Conservation (phyloP, 2,888 invertebrate species). For the Polymixis lichenea region DNA sequence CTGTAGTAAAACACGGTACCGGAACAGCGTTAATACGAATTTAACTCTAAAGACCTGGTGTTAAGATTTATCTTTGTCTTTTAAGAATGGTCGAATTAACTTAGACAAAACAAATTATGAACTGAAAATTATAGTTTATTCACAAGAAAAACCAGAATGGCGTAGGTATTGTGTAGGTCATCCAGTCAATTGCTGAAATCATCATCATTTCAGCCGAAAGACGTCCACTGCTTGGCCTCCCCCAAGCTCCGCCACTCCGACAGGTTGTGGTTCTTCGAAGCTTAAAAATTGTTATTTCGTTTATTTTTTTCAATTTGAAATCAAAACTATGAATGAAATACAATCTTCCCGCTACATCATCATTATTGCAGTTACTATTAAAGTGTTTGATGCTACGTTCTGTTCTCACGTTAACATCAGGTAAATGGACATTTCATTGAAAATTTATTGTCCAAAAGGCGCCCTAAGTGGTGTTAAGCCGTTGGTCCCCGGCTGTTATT, state of each 20-base stretch:
- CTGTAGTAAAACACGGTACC: constrained; percentile 40
- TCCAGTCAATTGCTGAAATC: not conserved
- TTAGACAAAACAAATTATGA: not conserved
- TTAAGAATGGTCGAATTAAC: no score
- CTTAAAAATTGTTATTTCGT: not conserved
- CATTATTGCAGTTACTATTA: not conserved
- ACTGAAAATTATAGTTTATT: not conserved
- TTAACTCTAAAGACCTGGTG: constrained; percentile 28
- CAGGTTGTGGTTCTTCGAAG: no score
- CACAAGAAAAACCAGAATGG: not conserved
- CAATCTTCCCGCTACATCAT: not conserved
- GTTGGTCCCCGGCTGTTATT: not conserved
- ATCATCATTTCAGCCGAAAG: no score
- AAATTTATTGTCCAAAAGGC: no score
- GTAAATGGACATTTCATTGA: not conserved
- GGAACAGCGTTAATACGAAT: constrained; percentile 28
- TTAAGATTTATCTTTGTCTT: no score
- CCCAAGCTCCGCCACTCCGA: no score
- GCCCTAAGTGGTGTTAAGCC: no score
- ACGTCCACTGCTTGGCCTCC: no score
- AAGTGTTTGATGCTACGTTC: not conserved
- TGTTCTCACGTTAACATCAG: not conserved
- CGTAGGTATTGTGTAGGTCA: not conserved
- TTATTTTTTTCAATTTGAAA: not conserved
- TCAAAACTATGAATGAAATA: no score